phyloP scores from a whole-genome alignment of 2,888 invertebrate genomes.

The Synergus laeviventris region DNA sequence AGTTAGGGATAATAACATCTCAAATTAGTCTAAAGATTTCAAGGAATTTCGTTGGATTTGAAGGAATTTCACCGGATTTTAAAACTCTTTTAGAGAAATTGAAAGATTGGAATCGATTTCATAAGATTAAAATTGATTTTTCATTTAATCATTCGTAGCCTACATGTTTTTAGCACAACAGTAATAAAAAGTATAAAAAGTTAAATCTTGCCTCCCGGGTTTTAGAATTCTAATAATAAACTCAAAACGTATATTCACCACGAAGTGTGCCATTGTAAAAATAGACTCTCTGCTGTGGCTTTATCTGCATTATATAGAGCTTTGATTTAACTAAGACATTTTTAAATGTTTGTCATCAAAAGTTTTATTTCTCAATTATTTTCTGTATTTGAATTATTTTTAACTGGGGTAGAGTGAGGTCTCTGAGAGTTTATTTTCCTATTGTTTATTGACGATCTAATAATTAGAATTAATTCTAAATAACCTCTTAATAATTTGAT shows the following conservation, averaged over 20 bases:
- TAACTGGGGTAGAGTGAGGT: neutral
- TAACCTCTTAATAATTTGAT: constrained; percentile 24
- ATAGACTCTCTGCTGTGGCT: constrained; percentile 65
- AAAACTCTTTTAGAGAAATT: no score
- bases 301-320: constrained; percentile 58
- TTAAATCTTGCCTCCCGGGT: constrained; percentile 19
- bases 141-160: neutral
- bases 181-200: constrained; percentile 32
- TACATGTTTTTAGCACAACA: neutral
- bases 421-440: neutral
- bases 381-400: constrained; percentile 1
- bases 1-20: no score
- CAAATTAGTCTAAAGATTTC: no score
- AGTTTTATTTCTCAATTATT: constrained; percentile 5
- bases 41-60: no score
- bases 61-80: no score
- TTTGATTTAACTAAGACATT: constrained; percentile 49
- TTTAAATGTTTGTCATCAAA: constrained; percentile 34
- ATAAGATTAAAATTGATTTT: neutral
- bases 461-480: neutral
- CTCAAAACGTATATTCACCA: constrained; percentile 61
- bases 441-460: neutral
- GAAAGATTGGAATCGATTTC: no score
- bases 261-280: constrained; percentile 67
- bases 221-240: constrained; percentile 69